Percentiles rank a stretch among this genome's conserved stretches.
These are phyloP conservation scores for Gymnobelideus leadbeateri DNA, from an alignment of 2,113 vertebrate species.

Conservation along the genomic window DNA sequence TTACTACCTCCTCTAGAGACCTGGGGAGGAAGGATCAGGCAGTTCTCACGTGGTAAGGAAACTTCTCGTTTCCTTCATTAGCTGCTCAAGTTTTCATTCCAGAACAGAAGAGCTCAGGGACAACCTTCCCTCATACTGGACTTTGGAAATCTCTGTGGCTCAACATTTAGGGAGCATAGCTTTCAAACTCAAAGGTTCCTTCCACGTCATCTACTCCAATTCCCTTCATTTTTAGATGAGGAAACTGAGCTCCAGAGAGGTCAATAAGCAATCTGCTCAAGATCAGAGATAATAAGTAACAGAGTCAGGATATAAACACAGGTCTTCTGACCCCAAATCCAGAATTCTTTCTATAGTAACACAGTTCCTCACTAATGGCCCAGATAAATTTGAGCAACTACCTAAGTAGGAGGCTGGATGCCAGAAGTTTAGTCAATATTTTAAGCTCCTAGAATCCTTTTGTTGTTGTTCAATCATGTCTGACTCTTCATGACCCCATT, in stretches of 20 bases:
- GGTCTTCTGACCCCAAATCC: not conserved
- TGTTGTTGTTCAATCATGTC: not conserved
- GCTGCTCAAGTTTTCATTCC: conserved; percentile 78
- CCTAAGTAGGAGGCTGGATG: not conserved
- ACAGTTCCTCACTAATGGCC: not conserved
- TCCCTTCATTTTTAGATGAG: not conserved
- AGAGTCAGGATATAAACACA: not conserved
- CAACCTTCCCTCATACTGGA: conserved; percentile 17
- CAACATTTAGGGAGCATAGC: not conserved
- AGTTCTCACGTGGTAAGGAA: conserved; percentile 77
- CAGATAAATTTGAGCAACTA: not conserved
- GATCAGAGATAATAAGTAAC: not conserved
- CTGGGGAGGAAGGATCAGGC: conserved; percentile 78
- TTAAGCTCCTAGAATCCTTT: not conserved
- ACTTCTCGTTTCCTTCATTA: conserved; percentile 83
- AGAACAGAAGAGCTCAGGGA: conserved; percentile 26
- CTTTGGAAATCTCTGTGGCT: not conserved
- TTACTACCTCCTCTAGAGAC: conserved; percentile 82
- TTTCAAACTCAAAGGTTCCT: not conserved
- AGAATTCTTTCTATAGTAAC: not conserved
- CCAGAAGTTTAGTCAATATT: not conserved
- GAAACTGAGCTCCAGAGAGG: not conserved
- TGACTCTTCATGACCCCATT: not conserved
- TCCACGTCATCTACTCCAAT: not conserved
- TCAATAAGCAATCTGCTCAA: not conserved